Percentiles rank a stretch among this genome's conserved stretches.
These are phyloP conservation scores for Calameuta pallipes DNA, from an alignment of 2,888 invertebrate genomes.

Conservation along the genomic window DNA sequence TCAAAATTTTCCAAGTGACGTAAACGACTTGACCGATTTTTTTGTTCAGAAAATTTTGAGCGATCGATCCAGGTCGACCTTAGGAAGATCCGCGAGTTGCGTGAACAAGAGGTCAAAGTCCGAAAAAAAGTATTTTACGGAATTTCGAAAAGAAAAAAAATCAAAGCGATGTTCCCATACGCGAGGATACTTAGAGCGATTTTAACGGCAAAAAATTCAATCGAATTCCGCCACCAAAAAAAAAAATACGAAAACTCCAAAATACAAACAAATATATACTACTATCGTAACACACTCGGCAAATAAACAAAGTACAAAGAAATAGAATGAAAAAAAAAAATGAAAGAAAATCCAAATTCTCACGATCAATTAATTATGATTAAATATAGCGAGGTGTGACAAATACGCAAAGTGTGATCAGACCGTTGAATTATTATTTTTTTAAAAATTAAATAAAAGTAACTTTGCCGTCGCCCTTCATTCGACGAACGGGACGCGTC, in stretches of 20 bases:
- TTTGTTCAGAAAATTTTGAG: no score
- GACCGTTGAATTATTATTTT: background rate
- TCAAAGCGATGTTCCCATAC: conserved; percentile 5
- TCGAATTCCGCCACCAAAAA: conserved; percentile 38
- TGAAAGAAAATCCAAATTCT: conserved; percentile 21
- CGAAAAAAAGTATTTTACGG: background rate
- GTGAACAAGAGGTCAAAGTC: no score
- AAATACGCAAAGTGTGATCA: background rate
- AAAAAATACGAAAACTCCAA: background rate
- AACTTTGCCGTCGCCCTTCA: background rate
- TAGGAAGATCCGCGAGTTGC: no score
- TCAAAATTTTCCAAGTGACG: no score
- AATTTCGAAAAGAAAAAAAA: conserved; percentile 17
- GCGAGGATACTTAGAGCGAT: background rate
- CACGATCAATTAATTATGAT: background rate
- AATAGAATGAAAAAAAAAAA: conserved; percentile 40
- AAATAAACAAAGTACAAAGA: conserved; percentile 8
- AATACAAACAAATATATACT: conserved; percentile 21
- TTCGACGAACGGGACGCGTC: background rate
- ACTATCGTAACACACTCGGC: conserved; percentile 23
- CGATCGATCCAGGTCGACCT: no score
- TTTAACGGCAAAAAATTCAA: conserved; percentile 10
- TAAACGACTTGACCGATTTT: no score
- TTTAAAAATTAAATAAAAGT: background rate
- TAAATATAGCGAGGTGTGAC: background rate